Evolutionary conservation across 1,140 invertebrate genomes (phyloP).

Genomic region (Brachionus plicatilis): DNA sequence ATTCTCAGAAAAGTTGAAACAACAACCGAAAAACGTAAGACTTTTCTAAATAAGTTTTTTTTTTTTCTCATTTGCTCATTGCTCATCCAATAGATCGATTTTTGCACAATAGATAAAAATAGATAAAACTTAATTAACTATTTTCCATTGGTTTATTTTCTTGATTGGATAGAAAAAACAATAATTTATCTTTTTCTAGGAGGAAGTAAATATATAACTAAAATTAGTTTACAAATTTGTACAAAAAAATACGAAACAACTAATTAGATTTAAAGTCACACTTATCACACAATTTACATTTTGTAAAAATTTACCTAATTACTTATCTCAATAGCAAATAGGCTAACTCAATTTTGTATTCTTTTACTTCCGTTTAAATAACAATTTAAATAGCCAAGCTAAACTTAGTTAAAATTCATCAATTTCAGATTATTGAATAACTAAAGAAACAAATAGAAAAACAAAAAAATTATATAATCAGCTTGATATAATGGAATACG

Average conservation of each 20-base stretch:
- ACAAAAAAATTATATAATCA: neutral
- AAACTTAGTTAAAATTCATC: neutral
- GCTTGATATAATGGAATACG: neutral
- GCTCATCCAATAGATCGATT: constrained; percentile 22
- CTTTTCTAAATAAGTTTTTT: neutral
- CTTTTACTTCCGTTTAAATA: neutral
- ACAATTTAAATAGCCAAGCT: neutral
- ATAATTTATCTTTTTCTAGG: neutral
- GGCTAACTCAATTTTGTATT: neutral
- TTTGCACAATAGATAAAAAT: neutral
- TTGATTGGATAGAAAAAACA: neutral
- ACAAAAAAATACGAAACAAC: neutral
- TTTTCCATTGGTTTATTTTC: neutral
- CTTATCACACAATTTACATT: neutral
- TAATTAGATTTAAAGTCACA: constrained; percentile 13
- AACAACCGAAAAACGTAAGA: neutral
- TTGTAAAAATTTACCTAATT: neutral
- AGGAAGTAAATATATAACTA: constrained; percentile 5
- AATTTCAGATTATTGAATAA: neutral
- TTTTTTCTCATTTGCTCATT: neutral
- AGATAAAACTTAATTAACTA: neutral
- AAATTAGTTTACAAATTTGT: constrained; percentile 19
- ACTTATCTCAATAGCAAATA: constrained; percentile 11
- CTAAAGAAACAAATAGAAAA: neutral
- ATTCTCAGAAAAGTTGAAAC: neutral